Conservation (phyloP, 2,888 invertebrate species). For the Electrophaes corylata region DNA sequence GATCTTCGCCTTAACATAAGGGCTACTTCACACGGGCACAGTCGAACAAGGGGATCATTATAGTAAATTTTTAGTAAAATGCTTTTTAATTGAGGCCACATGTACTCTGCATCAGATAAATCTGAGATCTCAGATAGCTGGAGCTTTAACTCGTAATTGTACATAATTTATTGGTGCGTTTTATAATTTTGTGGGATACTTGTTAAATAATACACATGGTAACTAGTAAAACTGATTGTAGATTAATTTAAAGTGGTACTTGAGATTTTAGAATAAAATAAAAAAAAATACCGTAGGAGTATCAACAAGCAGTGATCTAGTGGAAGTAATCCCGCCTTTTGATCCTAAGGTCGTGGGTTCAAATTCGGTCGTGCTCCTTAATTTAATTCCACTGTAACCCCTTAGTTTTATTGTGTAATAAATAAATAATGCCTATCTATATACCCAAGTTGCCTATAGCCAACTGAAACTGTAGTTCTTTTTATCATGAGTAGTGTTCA, state of each 20-base stretch:
- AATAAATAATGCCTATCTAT: no score
- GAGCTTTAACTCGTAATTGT: slow-evolving; percentile 51
- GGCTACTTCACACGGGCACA: slow-evolving; percentile 59
- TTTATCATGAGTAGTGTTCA: no score
- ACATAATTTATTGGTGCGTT: slow-evolving; percentile 46
- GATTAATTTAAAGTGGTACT: not conserved
- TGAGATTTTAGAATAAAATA: no score
- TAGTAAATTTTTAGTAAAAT: slow-evolving; percentile 58
- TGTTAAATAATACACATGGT: not conserved
- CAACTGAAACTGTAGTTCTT: no score
- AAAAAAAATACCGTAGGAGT: no score
- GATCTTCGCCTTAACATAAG: slow-evolving; percentile 57
- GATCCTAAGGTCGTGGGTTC: no score
- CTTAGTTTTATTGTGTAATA: no score
- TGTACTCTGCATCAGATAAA: slow-evolving; percentile 67
- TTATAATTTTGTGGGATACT: slow-evolving; percentile 45
- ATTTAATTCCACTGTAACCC: no score
- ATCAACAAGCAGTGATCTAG: no score
- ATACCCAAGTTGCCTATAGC: no score
- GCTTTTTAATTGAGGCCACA: slow-evolving; percentile 74
- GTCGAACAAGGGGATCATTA: slow-evolving; percentile 59
- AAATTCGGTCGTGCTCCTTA: no score
- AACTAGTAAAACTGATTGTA: not conserved
- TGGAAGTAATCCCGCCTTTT: no score
- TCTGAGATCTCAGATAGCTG: slow-evolving; percentile 63